phyloP scores from a whole-genome alignment of 2,113 vertebrate species.

The Scopus umbretta region DNA sequence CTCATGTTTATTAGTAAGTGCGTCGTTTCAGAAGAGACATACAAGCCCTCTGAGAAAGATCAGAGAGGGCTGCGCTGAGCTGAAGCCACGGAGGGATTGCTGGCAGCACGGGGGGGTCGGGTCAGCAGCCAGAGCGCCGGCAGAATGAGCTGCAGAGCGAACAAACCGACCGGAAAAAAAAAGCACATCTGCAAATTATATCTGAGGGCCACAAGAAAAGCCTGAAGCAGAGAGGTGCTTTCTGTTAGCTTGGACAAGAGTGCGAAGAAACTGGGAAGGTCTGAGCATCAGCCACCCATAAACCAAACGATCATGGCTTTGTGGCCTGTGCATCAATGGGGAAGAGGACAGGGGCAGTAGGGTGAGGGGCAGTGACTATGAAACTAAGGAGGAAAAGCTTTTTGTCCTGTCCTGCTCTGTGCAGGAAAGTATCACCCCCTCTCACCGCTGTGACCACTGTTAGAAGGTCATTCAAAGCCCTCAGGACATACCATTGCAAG shows the following conservation, averaged over 20 bases:
- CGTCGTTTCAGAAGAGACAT: neutral
- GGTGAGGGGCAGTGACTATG: neutral
- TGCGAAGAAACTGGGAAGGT: neutral
- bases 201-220: neutral
- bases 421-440: neutral
- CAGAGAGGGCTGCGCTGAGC: neutral
- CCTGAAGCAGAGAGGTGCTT: neutral
- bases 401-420: neutral
- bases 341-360: neutral
- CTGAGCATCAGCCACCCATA: neutral
- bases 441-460: neutral
- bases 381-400: neutral
- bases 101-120: fast-evolving
- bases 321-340: neutral
- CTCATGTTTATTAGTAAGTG: slow-evolving; percentile 34
- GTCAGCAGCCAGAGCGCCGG: neutral
- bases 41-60: slow-evolving; percentile 22
- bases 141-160: neutral
- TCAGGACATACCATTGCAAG: neutral
- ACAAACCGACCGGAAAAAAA: neutral
- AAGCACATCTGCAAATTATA: neutral
- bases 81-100: neutral
- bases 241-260: neutral
- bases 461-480: neutral
- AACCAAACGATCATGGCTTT: neutral